Evolutionary conservation across 2,113 vertebrate genomes (phyloP), one percentile per base, ranked within the genome.

Genomic region (Tyto alba): DNA sequence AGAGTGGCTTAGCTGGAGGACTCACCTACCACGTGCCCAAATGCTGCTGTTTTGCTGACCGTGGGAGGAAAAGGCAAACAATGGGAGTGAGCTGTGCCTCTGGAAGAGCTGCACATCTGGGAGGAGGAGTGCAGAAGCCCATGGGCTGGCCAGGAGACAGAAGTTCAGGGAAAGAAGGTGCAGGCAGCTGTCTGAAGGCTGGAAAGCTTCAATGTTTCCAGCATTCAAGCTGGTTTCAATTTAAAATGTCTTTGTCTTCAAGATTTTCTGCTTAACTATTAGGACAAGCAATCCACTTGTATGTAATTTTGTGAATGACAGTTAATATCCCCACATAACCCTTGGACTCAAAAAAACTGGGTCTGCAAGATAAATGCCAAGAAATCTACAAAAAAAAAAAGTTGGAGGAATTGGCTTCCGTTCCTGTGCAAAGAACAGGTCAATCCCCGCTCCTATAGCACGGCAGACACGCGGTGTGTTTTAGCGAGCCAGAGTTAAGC

Each of bases 381-480:
- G 64, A 74, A 62, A 85, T 4, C 40, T 57, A 47, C 27, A 36
- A 34, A 48, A 38, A 34, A 48, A 38, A 47, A 47, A 73, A 25
- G 3, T 34, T 36, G 18, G 53, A 86, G 13, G 26, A 76, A 50
- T 2, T 83, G 57, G 27, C n/a, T 86, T 45, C 48, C 0, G 2
- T 68, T 36, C 13, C 48, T 13, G 16, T 10, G 38, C 38, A 45
- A 85, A 59, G 52, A 79, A 30, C 23, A 60, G 57, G 32, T 38
- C 19, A 60, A 67, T 11, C 5, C 34, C 6, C 32, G 9, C 17
- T 63, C 40, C 56, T 45, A 1, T 0, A 84, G 40, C 25, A 26
- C 10, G 6, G 63, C 1, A 3, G 52, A 45, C 5, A 16, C 0
- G 0, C 0, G 1, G 52, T 27, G 17, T 57, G 45, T 75, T 88